phyloP scores from a whole-genome alignment of 35 echinoderm and acorn worm genomes.

The Anneissia japonica region DNA sequence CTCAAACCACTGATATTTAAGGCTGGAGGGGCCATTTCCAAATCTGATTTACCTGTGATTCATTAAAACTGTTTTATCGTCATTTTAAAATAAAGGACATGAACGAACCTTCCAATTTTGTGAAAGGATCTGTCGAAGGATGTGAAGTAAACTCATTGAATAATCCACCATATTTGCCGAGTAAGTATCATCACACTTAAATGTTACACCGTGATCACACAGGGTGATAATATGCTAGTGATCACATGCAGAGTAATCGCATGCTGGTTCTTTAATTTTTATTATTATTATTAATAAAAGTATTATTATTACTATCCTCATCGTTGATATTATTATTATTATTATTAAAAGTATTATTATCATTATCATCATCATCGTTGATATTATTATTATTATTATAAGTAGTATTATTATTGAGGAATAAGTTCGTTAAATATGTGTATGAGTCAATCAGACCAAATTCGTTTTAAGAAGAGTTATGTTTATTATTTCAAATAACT shows the following conservation, averaged over 20 bases:
- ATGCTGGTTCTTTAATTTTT: background rate
- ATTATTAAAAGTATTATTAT: background rate
- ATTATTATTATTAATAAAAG: background rate
- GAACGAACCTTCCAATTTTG: conserved; percentile 96
- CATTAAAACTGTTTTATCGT: too few species aligned
- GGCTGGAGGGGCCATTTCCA: too few species aligned
- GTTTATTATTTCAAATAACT: too few species aligned
- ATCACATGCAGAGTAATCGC: background rate
- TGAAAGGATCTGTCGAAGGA: conserved; percentile 51
- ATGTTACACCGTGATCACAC: background rate
- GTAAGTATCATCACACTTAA: conserved; percentile 43
- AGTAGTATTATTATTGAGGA: too few species aligned
- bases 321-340: background rate
- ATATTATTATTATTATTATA: too few species aligned
- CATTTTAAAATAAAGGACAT: too few species aligned
- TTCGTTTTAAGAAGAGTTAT: too few species aligned
- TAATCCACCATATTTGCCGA: conserved; percentile 84
- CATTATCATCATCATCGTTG: too few species aligned
- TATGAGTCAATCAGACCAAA: too few species aligned
- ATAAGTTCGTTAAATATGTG: too few species aligned
- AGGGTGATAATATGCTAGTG: background rate
- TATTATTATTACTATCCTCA: background rate
- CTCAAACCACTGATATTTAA: too few species aligned
- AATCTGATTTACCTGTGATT: too few species aligned
- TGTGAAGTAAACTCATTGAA: conserved; percentile 77